Evolutionary conservation across 1,140 invertebrate species (phyloP), one percentile per base, ranked within the genome.

Genomic region (Trypoxylus dichotomus): DNA sequence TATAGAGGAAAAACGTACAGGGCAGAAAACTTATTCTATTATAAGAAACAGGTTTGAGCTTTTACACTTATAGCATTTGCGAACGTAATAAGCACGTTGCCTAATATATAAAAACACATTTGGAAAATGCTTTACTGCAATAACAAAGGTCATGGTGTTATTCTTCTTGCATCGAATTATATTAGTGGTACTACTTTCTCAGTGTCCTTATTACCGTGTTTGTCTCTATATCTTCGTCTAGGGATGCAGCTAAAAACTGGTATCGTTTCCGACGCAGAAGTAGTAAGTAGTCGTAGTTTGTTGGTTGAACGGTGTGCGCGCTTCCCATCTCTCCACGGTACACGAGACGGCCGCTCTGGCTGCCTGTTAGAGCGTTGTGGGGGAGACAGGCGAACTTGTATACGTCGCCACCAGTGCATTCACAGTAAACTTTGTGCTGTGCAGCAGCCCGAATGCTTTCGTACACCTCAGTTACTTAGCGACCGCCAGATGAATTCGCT

Each of bases 281-380:
- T 63, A 63, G n/a, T 25, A 11, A 21, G 60, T 63, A 63, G 60
- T 63, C 8, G n/a, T 63, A 63, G 60, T 24, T 63, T 27, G 60
- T 29, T 68, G 60, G 60, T 27, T 11, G 60, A 68, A 68, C 24
- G 47, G 47, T 58, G 7, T 58, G 47, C 21, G 47, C 47, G 60
- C 60, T 68, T 68, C 27, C 27, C 21, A 68, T 68, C 60, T 68
- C 60, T 68, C 15, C 58, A 24, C 27, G 60, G 60, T 68, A 68
- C 60, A 68, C 60, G 27, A 68, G 60, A 68, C 60, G 60, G 21
- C 60, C 60, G 60, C 60, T 68, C 21, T 24, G 60, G 19, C 60
- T 68, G n/a, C n/a, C n/a, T n/a, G 60, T 29, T 68, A 24, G 60
- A 68, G 60, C 60, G 60, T 68, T 68, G 60, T 68, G 60, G 60